Evolutionary conservation across 2,888 invertebrate species (phyloP).

Genomic region (Tenthredo scrophulariae): DNA sequence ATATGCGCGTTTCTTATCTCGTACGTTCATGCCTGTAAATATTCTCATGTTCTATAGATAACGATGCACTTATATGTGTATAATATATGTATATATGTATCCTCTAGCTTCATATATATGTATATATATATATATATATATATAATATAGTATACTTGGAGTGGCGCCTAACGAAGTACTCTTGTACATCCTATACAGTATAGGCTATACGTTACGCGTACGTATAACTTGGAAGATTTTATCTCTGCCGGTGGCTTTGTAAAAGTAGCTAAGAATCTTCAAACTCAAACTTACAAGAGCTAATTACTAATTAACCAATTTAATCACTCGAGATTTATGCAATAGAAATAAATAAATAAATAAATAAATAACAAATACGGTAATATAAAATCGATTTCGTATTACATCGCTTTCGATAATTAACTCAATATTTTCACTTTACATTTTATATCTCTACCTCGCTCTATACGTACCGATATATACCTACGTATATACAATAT

Average conservation of each 20-base stretch:
- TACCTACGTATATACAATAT: background rate
- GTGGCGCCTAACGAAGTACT: constrained; percentile 41
- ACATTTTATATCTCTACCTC: background rate
- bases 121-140: background rate
- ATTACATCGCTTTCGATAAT: background rate
- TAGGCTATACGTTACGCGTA: background rate
- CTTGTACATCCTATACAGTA: background rate
- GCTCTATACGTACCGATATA: background rate
- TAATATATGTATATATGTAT: background rate
- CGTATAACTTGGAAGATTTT: background rate
- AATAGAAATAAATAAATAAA: background rate
- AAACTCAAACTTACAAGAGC: background rate
- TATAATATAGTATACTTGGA: background rate
- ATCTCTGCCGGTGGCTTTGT: background rate
- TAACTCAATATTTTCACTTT: background rate
- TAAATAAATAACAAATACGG: background rate
- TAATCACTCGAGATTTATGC: background rate
- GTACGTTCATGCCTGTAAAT: constrained; percentile 24
- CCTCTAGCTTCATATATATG: background rate
- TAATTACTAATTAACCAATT: background rate
- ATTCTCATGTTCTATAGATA: constrained; percentile 27
- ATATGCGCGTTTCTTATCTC: constrained; percentile 7
- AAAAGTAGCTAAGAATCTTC: background rate
- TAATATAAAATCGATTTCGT: background rate
- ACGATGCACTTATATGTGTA: background rate